Evolutionary conservation across 2,888 invertebrate genomes (phyloP).

Genomic region (Zhengitettix transpicula): DNA sequence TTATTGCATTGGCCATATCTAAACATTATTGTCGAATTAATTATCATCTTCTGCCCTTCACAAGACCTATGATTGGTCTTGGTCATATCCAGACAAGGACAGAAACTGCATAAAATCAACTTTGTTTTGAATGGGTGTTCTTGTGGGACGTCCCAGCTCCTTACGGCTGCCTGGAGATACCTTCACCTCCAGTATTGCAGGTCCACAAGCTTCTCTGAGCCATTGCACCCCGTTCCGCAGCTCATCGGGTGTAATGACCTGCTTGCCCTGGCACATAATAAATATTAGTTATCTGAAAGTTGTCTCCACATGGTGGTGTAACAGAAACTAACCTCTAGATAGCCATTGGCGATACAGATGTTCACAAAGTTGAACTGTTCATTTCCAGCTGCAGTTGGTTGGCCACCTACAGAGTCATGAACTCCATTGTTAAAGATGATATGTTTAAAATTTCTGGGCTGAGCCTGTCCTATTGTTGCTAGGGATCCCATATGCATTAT

Average conservation of each 20-base stretch:
- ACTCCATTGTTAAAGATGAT: constrained; percentile 28
- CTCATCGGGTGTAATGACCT: constrained; percentile 21
- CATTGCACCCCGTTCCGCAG: constrained; percentile 18
- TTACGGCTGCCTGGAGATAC: constrained; percentile 22
- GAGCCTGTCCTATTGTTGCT: constrained; percentile 22
- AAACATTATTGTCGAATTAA: too few species aligned
- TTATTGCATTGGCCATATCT: too few species aligned
- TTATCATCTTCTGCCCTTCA: too few species aligned
- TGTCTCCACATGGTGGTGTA: too few species aligned
- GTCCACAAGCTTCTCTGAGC: constrained; percentile 18
- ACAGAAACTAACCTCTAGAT: constrained; percentile 18
- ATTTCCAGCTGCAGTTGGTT: constrained; percentile 22
- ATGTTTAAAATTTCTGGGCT: constrained; percentile 24
- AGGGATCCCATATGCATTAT: constrained; percentile 29
- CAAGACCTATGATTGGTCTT: background rate
- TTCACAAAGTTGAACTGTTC: constrained; percentile 18
- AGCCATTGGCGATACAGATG: constrained; percentile 22
- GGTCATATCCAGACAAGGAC: background rate
- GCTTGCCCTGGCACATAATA: constrained; percentile 13
- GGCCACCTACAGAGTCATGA: constrained; percentile 29
- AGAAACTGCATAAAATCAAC: constrained; percentile 27
- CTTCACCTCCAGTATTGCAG: constrained; percentile 25
- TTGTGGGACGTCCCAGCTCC: constrained; percentile 25
- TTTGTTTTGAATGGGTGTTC: constrained; percentile 27
- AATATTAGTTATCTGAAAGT: too few species aligned